Evolutionary conservation across 2,888 invertebrate genomes (phyloP).

Genomic region (Cepaea hortensis): DNA sequence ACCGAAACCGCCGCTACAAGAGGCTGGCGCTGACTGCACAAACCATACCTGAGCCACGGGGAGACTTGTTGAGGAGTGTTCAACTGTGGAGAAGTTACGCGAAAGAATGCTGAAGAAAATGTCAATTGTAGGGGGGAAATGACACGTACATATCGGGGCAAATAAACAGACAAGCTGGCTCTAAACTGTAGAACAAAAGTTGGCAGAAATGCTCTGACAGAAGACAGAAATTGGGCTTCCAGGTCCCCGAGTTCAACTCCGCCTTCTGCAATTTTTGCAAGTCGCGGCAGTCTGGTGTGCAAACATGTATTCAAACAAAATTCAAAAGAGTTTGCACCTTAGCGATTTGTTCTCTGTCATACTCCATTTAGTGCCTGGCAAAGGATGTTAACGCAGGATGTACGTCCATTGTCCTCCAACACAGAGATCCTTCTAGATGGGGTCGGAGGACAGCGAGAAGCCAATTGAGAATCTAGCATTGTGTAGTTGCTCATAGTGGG

Average conservation of each 20-base stretch:
- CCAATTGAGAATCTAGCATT: background rate
- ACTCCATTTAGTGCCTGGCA: slow-evolving; percentile 50
- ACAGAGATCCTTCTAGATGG: slow-evolving; percentile 1
- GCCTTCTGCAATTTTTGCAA: slow-evolving; percentile 11
- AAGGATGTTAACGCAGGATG: slow-evolving; percentile 28
- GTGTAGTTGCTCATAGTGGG: background rate
- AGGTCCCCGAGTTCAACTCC: background rate
- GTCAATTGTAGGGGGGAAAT: background rate
- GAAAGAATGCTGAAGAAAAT: background rate
- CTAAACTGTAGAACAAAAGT: background rate
- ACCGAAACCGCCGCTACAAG: too few species aligned
- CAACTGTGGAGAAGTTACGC: too few species aligned
- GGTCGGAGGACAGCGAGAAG: background rate
- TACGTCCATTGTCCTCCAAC: slow-evolving; percentile 27
- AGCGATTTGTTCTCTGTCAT: slow-evolving; percentile 44
- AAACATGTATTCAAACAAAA: slow-evolving; percentile 51
- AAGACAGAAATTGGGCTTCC: background rate
- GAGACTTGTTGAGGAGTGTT: too few species aligned
- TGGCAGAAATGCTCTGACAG: background rate
- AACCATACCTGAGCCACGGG: too few species aligned
- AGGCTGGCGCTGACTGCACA: too few species aligned
- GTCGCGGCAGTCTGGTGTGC: slow-evolving; percentile 15
- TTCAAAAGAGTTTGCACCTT: slow-evolving; percentile 52
- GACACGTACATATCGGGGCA: background rate
- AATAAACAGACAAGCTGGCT: background rate